Base-by-base conservation (phyloP, 2,113 vertebrate genomes). In the rabbit (Oryctolagus cuniculus) region DNA sequence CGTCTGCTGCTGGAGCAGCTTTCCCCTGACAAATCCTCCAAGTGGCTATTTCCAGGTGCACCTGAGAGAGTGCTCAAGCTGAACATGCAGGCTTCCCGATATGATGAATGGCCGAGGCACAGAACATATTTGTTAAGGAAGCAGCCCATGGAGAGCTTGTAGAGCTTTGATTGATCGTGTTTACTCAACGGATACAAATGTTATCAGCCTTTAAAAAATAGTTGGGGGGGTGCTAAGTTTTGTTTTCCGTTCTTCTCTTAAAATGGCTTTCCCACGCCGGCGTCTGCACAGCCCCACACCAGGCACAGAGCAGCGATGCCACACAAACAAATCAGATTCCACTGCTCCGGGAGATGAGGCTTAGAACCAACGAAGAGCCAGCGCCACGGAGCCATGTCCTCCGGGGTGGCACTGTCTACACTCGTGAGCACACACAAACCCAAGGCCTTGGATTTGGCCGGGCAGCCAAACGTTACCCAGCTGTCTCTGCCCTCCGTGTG, bases 81-180 rank as follows among this genome's bases (percentile, higher is more conserved):
- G 86, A 91, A 66, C 74, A 84, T 44, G 73, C 88, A 75, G 69
- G 90, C 85, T 87, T 73, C 81, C 80, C 77, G n/a, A 81, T 75
- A 83, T 93, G 94, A 97, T 95, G 91, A 91, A 97, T 84, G 87
- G 75, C 69, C 15, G 3, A 49, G 87, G 83, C 79, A 53, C 86
- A 90, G 93, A 89, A 74, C 49, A 13, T 91, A 95, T 98, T 95
- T 94, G 85, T 94, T 96, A 96, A 92, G 92, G 83, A 93, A 92
- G 72, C 81, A 66, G 88, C 79, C 84, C 87, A 66, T 89, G 73
- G 10, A 84, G 87, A 82, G 66, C 87, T 67, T 44, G 31, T n/a
- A 70, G 31, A 84, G 10, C 29, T 89, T 90, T 96, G 95, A 96
- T 61, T 75, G 96, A 96, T 96, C 75, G 73, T 88, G 72, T 94